Percentiles rank a stretch among this genome's conserved stretches.
These are phyloP conservation scores for Oscheius sp. DNA, from an alignment of 2,888 invertebrate genomes.

Conservation along the genomic window DNA sequence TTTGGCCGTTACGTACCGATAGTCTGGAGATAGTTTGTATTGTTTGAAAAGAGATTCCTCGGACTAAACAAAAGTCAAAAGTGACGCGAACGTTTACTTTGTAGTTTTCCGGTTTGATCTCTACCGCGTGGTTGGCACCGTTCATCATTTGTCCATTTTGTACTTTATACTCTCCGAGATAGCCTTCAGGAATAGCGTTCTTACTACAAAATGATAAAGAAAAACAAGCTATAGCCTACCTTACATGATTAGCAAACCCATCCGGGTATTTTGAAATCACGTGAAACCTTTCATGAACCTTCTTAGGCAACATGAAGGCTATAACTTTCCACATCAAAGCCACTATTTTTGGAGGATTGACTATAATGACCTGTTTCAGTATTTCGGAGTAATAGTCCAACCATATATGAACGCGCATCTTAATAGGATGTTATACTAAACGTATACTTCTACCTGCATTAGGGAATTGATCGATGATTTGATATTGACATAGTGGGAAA, in stretches of 20 bases:
- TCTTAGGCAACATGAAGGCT: slow-evolving; percentile 33
- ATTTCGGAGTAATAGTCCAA: slow-evolving; percentile 36
- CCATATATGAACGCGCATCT: slow-evolving; percentile 38
- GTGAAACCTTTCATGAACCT: slow-evolving; percentile 34
- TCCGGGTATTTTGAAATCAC: slow-evolving; percentile 30
- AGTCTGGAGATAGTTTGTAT: not conserved
- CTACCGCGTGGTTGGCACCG: not conserved
- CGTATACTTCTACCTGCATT: slow-evolving; percentile 28
- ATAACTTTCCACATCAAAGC: slow-evolving; percentile 37
- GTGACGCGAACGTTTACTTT: slow-evolving; percentile 3
- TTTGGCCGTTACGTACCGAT: not conserved
- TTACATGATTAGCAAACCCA: slow-evolving; percentile 20
- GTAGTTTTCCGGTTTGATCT: slow-evolving; percentile 2
- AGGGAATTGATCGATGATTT: slow-evolving; percentile 32
- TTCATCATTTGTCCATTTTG: slow-evolving; percentile 21
- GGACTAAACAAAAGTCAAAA: no score
- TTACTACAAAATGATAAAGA: no score
- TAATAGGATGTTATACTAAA: not conserved
- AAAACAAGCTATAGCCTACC: no score
- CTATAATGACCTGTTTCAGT: slow-evolving; percentile 31
- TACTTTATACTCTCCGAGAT: slow-evolving; percentile 20
- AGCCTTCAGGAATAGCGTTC: slow-evolving; percentile 27
- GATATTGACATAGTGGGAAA: slow-evolving; percentile 34
- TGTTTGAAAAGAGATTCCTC: not conserved
- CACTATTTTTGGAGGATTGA: slow-evolving; percentile 35